These are phyloP conservation scores for rat (Rattus norvegicus) DNA, from an alignment of 2,113 vertebrate species.

Conservation along the genomic window DNA sequence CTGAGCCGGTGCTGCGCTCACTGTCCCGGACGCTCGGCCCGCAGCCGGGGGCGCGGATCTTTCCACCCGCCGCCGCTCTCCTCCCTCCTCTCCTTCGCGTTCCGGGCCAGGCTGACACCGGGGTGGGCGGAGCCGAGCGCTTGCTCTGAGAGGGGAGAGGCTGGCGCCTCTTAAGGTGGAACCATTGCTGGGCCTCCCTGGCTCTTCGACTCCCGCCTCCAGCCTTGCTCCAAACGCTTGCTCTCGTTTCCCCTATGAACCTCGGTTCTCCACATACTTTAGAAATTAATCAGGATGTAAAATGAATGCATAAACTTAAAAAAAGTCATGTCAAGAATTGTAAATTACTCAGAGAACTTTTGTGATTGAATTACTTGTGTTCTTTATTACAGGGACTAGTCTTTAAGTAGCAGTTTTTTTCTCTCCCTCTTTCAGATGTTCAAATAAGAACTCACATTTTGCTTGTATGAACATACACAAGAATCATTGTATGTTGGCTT, in stretches of 20 bases:
- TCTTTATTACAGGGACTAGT: background rate
- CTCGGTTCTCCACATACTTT: background rate
- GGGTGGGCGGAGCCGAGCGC: conserved; percentile 66
- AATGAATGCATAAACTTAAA: background rate
- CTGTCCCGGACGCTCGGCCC: background rate
- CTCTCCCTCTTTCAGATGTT: background rate
- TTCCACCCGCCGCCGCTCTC: conserved; percentile 61
- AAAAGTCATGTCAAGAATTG: background rate
- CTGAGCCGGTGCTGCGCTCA: background rate
- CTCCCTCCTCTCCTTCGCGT: conserved; percentile 63
- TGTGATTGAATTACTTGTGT: background rate
- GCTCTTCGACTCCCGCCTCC: background rate
- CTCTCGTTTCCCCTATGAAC: background rate
- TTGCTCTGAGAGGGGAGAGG: background rate
- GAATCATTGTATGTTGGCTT: background rate
- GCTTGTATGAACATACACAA: background rate
- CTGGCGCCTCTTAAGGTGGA: conserved; percentile 73
- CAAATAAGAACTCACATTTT: background rate
- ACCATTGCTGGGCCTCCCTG: background rate
- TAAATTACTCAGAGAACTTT: background rate
- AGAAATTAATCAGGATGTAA: background rate
- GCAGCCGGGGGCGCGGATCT: background rate
- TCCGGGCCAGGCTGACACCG: conserved; percentile 61
- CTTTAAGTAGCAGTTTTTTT: conserved; percentile 6
- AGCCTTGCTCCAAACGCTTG: background rate